These are phyloP conservation scores for Eupeodes corollae DNA, from an alignment of 1,140 invertebrate genomes.

Conservation along the genomic window DNA sequence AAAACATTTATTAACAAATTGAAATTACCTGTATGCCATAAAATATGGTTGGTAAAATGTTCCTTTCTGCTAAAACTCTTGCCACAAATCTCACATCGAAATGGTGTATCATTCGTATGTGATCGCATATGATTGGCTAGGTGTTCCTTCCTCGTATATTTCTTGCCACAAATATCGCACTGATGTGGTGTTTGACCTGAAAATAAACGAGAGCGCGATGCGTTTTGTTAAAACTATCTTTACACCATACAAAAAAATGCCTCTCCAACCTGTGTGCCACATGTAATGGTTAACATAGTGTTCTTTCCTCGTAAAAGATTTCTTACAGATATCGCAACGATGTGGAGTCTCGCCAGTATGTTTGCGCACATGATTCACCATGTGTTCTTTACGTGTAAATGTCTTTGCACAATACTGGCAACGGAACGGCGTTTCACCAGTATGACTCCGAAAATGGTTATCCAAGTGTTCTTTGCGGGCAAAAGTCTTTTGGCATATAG, in stretches of 20 bases:
- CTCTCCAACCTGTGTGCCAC: constrained; percentile 54
- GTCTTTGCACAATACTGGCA: constrained; percentile 76
- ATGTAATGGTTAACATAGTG: constrained; percentile 72
- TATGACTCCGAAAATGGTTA: constrained; percentile 71
- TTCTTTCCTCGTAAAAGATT: constrained; percentile 75
- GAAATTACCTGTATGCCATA: constrained; percentile 60
- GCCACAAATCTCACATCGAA: constrained; percentile 70
- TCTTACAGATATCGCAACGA: constrained; percentile 72
- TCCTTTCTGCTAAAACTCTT: constrained; percentile 79
- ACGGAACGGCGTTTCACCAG: constrained; percentile 65
- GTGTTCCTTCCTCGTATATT: constrained; percentile 76
- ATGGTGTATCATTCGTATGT: constrained; percentile 67
- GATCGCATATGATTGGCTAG: constrained; percentile 71
- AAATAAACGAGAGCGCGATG: constrained; percentile 3
- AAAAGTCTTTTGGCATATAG: constrained; percentile 76
- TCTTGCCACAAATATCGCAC: constrained; percentile 52
- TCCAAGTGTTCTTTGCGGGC: constrained; percentile 74
- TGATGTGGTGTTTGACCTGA: constrained; percentile 36
- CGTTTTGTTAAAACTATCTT: background rate
- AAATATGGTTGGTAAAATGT: constrained; percentile 75
- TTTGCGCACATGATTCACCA: constrained; percentile 77
- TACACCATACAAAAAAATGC: background rate
- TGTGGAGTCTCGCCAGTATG: constrained; percentile 78
- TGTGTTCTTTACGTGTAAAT: constrained; percentile 75
- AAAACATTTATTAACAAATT: constrained; percentile 17